These are phyloP conservation scores for Neopipo cinnamomea DNA, from an alignment of 2,113 vertebrate species.

Conservation along the genomic window DNA sequence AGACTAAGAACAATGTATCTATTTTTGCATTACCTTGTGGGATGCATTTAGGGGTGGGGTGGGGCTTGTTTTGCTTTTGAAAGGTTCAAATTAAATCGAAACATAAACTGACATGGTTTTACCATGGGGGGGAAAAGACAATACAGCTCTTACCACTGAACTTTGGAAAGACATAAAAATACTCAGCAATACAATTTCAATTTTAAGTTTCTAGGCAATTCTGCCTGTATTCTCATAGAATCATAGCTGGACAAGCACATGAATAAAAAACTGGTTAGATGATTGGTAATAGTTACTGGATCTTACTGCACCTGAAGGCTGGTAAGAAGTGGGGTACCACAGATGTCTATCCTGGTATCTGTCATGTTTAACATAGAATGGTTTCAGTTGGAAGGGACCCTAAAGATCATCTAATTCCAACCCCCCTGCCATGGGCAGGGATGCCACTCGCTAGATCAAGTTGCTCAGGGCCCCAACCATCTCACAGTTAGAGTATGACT, in stretches of 20 bases:
- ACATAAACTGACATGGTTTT: background rate
- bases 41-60: background rate
- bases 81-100: background rate
- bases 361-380: background rate
- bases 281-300: background rate
- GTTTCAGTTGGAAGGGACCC: background rate
- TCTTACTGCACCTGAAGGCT: background rate
- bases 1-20: background rate
- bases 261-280: background rate
- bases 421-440: background rate
- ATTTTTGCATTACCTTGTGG: background rate
- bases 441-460: background rate
- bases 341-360: background rate
- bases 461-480: background rate
- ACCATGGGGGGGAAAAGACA: background rate
- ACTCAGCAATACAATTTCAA: background rate
- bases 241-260: background rate
- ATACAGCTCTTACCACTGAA: background rate
- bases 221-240: background rate
- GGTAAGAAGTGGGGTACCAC: background rate
- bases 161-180: background rate
- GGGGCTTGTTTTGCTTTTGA: background rate
- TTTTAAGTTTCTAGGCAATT: background rate
- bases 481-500: background rate
- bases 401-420: background rate